Percentiles rank a stretch among this genome's conserved stretches.
phyloP scores from a whole-genome alignment of 2,888 invertebrate species.

The Xestobium rufovillosum region DNA sequence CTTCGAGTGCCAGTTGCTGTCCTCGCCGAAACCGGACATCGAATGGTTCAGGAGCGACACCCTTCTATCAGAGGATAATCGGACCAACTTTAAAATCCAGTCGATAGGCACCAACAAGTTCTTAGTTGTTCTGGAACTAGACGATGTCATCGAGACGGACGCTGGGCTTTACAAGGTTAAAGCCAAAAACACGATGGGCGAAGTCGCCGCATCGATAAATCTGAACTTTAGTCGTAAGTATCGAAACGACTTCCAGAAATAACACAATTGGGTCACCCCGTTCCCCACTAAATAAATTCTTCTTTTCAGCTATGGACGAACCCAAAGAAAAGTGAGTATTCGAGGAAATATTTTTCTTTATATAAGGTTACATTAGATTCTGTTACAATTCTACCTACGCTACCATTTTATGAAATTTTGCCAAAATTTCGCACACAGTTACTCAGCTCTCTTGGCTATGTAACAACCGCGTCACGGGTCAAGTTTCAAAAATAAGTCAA shows the following conservation, averaged over 20 bases:
- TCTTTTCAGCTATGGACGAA: conserved; percentile 86
- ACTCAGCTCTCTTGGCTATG: conserved; percentile 28
- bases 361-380: not conserved
- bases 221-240: conserved; percentile 97
- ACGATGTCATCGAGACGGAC: conserved; percentile 92
- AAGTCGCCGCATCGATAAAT: conserved; percentile 94
- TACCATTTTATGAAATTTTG: conserved; percentile 22
- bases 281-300: conserved; percentile 25
- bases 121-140: conserved; percentile 85
- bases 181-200: conserved; percentile 95
- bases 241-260: conserved; percentile 10
- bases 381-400: conserved; percentile 15
- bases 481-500: conserved; percentile 24
- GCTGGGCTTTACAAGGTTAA: conserved; percentile 95
- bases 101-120: conserved; percentile 80
- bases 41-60: conserved; percentile 88
- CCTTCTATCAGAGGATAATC: conserved; percentile 71
- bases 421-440: conserved; percentile 33
- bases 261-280: conserved; percentile 6
- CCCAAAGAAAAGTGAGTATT: conserved; percentile 87
- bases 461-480: conserved; percentile 34
- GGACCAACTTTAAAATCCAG: conserved; percentile 84
- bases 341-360: conserved; percentile 5
- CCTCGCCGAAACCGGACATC: conserved; percentile 83
- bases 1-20: conserved; percentile 87